A percentile compares a stretch with the other conserved stretches of the same genome.
phyloP scores from a whole-genome alignment of 2,888 invertebrate genomes.

The Gryllus longicercus region DNA sequence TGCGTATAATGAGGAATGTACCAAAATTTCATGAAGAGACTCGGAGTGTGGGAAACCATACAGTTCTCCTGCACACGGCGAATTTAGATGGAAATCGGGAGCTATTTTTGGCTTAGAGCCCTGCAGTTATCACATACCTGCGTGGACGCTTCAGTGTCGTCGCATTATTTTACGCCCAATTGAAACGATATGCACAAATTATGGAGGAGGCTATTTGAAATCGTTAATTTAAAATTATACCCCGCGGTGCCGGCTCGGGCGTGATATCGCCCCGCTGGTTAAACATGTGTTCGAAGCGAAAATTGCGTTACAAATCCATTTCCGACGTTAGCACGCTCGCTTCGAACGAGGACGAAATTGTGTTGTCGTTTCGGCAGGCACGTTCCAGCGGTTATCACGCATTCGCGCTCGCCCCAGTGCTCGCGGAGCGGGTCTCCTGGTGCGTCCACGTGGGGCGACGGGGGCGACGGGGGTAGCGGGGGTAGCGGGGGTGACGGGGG shows the following conservation, averaged over 20 bases:
- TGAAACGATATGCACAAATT: conserved; percentile 9
- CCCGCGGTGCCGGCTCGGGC: conserved; percentile 5
- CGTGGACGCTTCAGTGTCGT: background rate
- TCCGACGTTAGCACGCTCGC: background rate
- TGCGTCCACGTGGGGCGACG: background rate
- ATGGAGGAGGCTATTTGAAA: conserved; percentile 17
- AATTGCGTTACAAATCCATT: conserved; percentile 17
- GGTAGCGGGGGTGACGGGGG: too few relatives aligned
- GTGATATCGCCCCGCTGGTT: conserved; percentile 8
- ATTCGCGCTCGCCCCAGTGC: background rate
- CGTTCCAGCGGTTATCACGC: conserved; percentile 9
- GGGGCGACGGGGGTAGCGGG: too few relatives aligned
- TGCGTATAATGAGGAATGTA: background rate
- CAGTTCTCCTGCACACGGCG: background rate
- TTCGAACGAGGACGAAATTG: conserved; percentile 6
- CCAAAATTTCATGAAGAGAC: background rate
- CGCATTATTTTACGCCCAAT: conserved; percentile 9
- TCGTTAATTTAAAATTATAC: conserved; percentile 17
- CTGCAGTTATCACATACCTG: background rate
- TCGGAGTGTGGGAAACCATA: background rate
- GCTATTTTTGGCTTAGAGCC: background rate
- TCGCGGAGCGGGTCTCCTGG: background rate
- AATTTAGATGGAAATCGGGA: conserved; percentile 1
- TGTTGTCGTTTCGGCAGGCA: conserved; percentile 8
- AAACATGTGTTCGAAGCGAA: conserved; percentile 17